Evolutionary conservation across 2,888 invertebrate genomes (phyloP), one percentile per base, ranked within the genome.

Genomic region (Balanococcus diminutus): DNA sequence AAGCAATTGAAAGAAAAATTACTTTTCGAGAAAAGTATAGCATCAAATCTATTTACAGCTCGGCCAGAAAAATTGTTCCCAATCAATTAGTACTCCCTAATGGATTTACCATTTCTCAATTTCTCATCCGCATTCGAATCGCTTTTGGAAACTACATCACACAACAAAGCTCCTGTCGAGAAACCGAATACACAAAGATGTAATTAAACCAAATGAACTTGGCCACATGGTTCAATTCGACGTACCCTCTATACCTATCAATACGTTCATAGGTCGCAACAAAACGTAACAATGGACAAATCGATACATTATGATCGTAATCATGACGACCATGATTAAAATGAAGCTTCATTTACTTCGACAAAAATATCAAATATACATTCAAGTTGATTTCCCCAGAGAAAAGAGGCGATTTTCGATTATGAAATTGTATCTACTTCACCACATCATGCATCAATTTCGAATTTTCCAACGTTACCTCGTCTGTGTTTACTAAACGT

Each of bases 381-480:
- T 75, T 75, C 32, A 19, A 75, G 75, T 32, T 75, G 36, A 75
- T 75, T 75, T 75, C 75, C 75, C 75, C 5, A 16, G 75, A 75
- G 75, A 32, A 32, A 75, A 4, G n/a, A 36, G 32, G n/a, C 75
- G 5, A 67, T 67, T 67, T 67, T 25, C 61, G 61, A 67, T 67
- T 25, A 67, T 28, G 61, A 67, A 67, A 67, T 67, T 67, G 61
- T 14, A 67, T 67, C 11, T 67, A 11, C 25, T n/a, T 25, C 2
- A 25, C 28, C n/a, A n/a, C n/a, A n/a, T n/a, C n/a, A 25, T 28
- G 61, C 61, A 67, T 67, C 61, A 56, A 56, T 56, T 56, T 42
- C 42, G 42, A 42, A 42, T 42, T 42, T 42, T 19, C 19, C n/a
- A 56, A 56, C 4, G 56, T n/a, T 46, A 46, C 46, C 14, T 46